These are phyloP conservation scores for Drosophila testacea DNA, from an alignment of 2,888 invertebrate genomes.

Conservation along the genomic window DNA sequence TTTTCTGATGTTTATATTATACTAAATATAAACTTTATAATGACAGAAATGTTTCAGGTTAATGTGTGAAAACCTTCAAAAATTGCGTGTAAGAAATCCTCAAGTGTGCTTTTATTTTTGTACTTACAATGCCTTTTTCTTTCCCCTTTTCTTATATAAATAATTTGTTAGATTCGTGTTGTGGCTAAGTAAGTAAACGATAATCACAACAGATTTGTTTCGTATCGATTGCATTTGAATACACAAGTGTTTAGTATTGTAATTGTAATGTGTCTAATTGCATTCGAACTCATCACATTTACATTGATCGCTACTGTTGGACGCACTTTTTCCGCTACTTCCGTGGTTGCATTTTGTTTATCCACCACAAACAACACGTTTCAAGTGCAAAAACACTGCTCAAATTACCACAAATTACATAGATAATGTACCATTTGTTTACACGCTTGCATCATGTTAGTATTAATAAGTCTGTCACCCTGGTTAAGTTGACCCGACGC, in stretches of 20 bases:
- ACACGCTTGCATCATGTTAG: constrained; percentile 70
- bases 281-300: constrained; percentile 6
- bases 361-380: constrained; percentile 66
- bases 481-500: constrained; percentile 9
- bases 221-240: constrained; percentile 36
- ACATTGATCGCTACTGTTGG: constrained; percentile 45
- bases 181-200: constrained; percentile 27
- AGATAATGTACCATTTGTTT: constrained; percentile 68
- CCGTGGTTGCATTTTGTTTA: constrained; percentile 62
- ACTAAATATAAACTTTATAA: no score
- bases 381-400: constrained; percentile 61
- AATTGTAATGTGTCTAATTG: constrained; percentile 48
- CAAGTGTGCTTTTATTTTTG: neutral
- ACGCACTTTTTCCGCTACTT: constrained; percentile 37
- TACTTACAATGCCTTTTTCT: no score
- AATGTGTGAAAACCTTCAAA: no score
- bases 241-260: constrained; percentile 31
- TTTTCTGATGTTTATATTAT: no score
- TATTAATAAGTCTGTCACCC: constrained; percentile 58
- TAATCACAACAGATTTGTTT: constrained; percentile 49
- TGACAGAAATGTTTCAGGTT: no score
- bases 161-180: neutral
- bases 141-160: neutral
- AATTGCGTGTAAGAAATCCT: neutral
- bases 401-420: constrained; percentile 67